Base-by-base conservation (phyloP, 2,797 vertebrate genomes). In the Taenioides sp. region DNA sequence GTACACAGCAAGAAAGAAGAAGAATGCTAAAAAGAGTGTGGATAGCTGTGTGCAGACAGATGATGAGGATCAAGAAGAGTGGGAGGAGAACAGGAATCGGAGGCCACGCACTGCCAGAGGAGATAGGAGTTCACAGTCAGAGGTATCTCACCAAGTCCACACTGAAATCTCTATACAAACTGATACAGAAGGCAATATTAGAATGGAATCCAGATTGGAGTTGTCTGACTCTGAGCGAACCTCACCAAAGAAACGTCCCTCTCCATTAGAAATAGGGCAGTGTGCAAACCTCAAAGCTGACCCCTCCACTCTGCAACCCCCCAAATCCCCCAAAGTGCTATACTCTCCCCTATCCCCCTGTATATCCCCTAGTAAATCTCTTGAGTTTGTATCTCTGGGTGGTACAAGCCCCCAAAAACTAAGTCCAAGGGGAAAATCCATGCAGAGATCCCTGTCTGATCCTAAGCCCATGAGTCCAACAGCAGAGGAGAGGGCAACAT, bases 91-190 rank as follows among this genome's bases (percentile, higher is more conserved):
- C 47, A 87, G 94, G 94, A 79, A 77, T 75, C 84, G 92, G 34
- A 92, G 92, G 37, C 87, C 93, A 73, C 93, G 92, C 55, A 92
- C 91, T 34, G 61, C 92, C 69, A 92, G 93, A 90, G 93, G 88
- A 76, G 80, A 97, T 91, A 83, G 92, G 79, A 80, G 95, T 93
- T 90, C 96, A 88, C 92, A 95, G 83, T 80, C 93, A 86, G 88
- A 92, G 9, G 79, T 91, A 50, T 88, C 96, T 52, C 93, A 99
- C 75, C 97, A 99, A 90, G 98, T 97, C 28, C 96, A 98, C 73
- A 96, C 97, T 80, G 98, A 99, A 90, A 99, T 97, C 74, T 99
- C 97, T 40, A 97, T 99, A 72, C 98, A 99, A 92, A 99, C 98
- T 23, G 98, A 99, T 82, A 90, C 96, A 86, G 96, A 97, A 58